Evolutionary conservation across 2,888 invertebrate genomes (phyloP).

Genomic region (Nomada hirtipes): DNA sequence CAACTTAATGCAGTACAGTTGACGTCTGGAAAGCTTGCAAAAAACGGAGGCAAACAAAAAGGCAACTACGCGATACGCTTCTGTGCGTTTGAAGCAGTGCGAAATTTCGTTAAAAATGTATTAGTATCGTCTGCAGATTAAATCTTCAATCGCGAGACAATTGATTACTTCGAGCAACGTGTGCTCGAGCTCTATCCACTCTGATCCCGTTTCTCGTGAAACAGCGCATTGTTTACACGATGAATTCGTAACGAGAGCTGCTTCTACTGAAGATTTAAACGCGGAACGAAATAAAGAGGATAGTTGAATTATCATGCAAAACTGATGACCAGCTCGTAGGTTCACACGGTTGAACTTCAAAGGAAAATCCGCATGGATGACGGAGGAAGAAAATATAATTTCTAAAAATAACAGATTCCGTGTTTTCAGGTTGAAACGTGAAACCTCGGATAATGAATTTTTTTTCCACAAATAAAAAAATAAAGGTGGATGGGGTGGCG

Average conservation of each 20-base stretch:
- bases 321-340: too few species aligned
- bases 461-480: too few species aligned
- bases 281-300: background rate
- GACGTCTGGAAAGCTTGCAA: background rate
- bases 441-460: too few species aligned
- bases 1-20: constrained; percentile 7
- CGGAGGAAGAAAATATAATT: background rate
- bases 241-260: background rate
- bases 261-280: background rate
- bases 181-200: background rate
- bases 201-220: background rate
- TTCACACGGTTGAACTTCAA: too few species aligned
- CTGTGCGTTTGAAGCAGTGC: background rate
- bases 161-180: background rate
- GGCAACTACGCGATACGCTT: background rate
- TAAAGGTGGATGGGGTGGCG: too few species aligned
- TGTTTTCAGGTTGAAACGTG: too few species aligned
- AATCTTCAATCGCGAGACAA: background rate
- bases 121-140: background rate
- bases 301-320: background rate
- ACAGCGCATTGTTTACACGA: background rate
- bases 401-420: too few species aligned
- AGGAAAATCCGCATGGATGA: too few species aligned
- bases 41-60: background rate
- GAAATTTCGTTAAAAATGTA: background rate